Evolutionary conservation across 2,113 vertebrate species (phyloP).

Genomic region (Gallinago jamesoni): DNA sequence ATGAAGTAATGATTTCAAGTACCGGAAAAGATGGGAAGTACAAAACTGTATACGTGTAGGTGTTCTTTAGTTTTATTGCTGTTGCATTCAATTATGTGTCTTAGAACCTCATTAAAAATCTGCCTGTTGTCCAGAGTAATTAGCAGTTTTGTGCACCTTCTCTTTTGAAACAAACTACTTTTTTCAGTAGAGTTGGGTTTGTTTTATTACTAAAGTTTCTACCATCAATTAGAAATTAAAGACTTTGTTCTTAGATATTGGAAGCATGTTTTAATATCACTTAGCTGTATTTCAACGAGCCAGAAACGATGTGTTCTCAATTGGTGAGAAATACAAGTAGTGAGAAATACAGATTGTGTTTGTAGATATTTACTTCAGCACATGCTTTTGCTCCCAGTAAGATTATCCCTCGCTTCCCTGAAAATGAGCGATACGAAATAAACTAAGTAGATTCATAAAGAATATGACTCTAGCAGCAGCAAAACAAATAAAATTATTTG

Average conservation of each 20-base stretch:
- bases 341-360: not conserved
- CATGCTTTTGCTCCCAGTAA: not conserved
- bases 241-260: not conserved
- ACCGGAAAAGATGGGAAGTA: constrained; percentile 91
- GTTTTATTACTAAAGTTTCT: not conserved
- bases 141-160: not conserved
- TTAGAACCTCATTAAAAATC: not conserved
- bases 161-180: not conserved
- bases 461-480: not conserved
- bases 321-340: not conserved
- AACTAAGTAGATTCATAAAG: not conserved
- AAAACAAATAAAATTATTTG: not conserved
- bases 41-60: constrained; percentile 85
- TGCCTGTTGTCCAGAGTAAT: not conserved
- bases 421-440: not conserved
- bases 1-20: constrained; percentile 86
- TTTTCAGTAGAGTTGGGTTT: not conserved
- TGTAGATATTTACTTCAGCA: not conserved
- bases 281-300: not conserved
- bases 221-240: not conserved
- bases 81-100: not conserved
- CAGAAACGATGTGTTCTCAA: not conserved
- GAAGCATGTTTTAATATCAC: not conserved
- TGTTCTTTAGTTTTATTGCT: constrained; percentile 9
- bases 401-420: not conserved